These are phyloP conservation scores for Aythya baeri DNA, from an alignment of 2,113 vertebrate species.

Conservation along the genomic window DNA sequence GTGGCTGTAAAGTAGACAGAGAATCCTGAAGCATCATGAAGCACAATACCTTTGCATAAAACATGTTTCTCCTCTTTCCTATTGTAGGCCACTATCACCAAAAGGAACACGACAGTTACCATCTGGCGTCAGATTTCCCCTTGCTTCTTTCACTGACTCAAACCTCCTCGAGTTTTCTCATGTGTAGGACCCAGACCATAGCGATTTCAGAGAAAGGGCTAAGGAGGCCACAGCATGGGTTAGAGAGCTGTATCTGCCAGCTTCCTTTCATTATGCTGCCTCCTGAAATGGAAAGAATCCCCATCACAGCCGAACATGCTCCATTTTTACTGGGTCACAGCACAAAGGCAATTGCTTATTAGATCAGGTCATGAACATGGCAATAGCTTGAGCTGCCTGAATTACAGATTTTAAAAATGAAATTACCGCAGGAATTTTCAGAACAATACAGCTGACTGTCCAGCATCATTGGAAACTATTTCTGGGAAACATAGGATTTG, in stretches of 20 bases:
- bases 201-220: background rate
- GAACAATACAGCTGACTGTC: background rate
- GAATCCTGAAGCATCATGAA: background rate
- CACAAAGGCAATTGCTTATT: background rate
- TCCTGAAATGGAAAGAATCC: conserved; percentile 22
- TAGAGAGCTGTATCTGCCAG: background rate
- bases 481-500: background rate
- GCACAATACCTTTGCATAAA: background rate
- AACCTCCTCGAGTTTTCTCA: background rate
- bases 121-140: background rate
- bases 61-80: background rate
- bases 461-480: background rate
- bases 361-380: background rate
- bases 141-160: background rate
- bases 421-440: background rate
- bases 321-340: background rate
- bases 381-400: background rate
- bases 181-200: background rate
- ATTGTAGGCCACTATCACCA: background rate
- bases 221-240: background rate
- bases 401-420: background rate
- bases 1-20: background rate
- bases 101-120: background rate
- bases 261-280: background rate
- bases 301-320: background rate